Evolutionary conservation across 2,888 invertebrate species (phyloP), one percentile per base, ranked within the genome.

Genomic region (Cacoxenus indagator): DNA sequence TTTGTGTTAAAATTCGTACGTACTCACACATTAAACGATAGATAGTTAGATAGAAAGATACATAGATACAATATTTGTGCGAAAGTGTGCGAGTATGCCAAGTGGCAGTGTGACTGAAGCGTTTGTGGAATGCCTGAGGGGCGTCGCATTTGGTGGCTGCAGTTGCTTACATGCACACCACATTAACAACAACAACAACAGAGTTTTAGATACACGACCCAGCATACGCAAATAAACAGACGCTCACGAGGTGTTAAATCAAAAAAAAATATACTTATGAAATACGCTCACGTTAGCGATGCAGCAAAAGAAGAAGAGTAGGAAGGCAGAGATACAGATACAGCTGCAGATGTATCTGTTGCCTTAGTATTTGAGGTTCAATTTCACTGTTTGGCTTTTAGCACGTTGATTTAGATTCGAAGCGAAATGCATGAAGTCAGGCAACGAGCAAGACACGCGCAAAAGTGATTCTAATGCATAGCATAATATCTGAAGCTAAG

Each of bases 221-320:
- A 48, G 48, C 57, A 19, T 57, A n/a, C 57, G 19, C 17, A 48
- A 48, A 48, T 24, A 55, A 55, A 55, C 24, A 55, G 37, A 31
- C 26, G 11, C n/a, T n/a, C 22, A 46, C 55, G 57, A 69, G 66
- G 68, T 71, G 77, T 75, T 75, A 71, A 74, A 74, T 72, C 75
- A 75, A 73, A 76, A 73, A 74, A 76, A 76, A n/a, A n/a, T n/a
- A n/a, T n/a, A n/a, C n/a, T n/a, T 76, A 75, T 75, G 73, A 76
- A 74, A 72, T 73, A 76, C 74, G 72, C 73, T 75, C 74, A 76
- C 75, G 72, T 76, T 75, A 72, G 70, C 57, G 45, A 67, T 64
- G 55, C 59, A 22, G 31, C 37, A 31, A 51, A 48, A 51, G 46
- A 24, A 62, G 29, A 31, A 48, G 6, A n/a, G n/a, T 48, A 19